Conservation (phyloP, 64 coral and sea anemone species). For the Stylophora pistillata region DNA sequence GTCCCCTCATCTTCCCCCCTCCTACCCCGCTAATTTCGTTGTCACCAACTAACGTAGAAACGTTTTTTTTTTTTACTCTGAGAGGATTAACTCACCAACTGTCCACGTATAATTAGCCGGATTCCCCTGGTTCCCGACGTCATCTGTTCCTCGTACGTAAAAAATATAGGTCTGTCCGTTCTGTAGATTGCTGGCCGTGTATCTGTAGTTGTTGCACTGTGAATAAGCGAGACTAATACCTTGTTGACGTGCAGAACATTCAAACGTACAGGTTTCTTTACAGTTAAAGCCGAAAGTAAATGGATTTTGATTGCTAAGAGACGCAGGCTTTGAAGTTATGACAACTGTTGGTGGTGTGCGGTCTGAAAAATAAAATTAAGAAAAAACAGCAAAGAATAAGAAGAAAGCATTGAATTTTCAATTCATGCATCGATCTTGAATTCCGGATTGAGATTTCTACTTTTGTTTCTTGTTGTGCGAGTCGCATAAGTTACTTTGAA, state of each 20-base stretch:
- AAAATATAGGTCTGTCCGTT: constrained; percentile 61
- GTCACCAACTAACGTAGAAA: neutral
- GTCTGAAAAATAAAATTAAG: constrained; percentile 30
- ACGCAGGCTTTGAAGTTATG: constrained; percentile 55
- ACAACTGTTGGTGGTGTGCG: constrained; percentile 55
- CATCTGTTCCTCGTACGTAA: constrained; percentile 53
- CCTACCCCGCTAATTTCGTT: neutral
- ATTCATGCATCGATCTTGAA: no score
- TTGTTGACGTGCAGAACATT: constrained; percentile 35
- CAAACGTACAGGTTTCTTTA: constrained; percentile 44
- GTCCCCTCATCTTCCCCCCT: no score
- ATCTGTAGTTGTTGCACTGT: constrained; percentile 37
- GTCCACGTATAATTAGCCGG: constrained; percentile 49
- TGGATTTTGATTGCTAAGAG: constrained; percentile 37
- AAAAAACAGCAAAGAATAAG: neutral
- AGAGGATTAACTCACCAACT: constrained; percentile 46
- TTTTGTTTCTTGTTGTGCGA: no score
- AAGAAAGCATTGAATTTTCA: neutral
- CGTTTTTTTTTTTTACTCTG: neutral
- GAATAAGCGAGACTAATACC: constrained; percentile 44
- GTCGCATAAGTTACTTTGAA: no score
- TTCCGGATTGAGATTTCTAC: neutral
- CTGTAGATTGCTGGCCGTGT: constrained; percentile 19
- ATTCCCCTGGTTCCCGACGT: constrained; percentile 66
- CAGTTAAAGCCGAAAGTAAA: constrained; percentile 53